Evolutionary conservation across 2,797 vertebrate species (phyloP).

Genomic region (Mastacembelus armatus): DNA sequence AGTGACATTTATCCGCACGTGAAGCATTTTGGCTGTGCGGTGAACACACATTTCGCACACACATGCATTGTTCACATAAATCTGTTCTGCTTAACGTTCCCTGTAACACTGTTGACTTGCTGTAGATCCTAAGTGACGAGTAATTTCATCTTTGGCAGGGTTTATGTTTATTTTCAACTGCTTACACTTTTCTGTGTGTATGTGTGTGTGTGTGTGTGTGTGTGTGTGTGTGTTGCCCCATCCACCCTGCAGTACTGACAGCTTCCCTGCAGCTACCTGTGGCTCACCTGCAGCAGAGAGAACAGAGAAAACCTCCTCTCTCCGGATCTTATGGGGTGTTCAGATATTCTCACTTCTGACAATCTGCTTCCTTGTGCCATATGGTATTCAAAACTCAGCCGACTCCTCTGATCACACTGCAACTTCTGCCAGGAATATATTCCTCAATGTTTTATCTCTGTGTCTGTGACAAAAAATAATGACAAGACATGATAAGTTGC

Average conservation of each 20-base stretch:
- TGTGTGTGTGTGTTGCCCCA: constrained; percentile 34
- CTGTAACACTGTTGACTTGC: constrained; percentile 13
- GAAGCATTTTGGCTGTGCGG: constrained; percentile 46
- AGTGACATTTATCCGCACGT: constrained; percentile 73
- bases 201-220: constrained; percentile 23
- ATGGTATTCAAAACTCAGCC: constrained; percentile 62
- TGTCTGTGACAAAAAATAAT: constrained; percentile 59
- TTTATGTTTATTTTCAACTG: constrained; percentile 58
- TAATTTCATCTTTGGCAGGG: constrained; percentile 45
- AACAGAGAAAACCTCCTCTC: constrained; percentile 60
- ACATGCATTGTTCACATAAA: constrained; percentile 49
- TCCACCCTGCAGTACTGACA: constrained; percentile 43
- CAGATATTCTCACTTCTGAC: constrained; percentile 69
- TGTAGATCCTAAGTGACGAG: constrained; percentile 19
- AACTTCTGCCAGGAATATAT: constrained; percentile 62
- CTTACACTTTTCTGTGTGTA: constrained; percentile 30
- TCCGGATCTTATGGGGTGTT: constrained; percentile 48
- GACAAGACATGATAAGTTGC: constrained; percentile 61
- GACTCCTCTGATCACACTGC: constrained; percentile 68
- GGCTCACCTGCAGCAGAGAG: constrained; percentile 63
- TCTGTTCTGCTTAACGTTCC: constrained; percentile 33
- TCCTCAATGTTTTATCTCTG: constrained; percentile 60
- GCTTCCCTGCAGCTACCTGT: constrained; percentile 65
- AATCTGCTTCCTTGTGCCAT: constrained; percentile 66
- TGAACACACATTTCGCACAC: constrained; percentile 50